Base-by-base conservation (phyloP, 92 coral and sea anemone genomes). In the Epizoanthus stellaris region DNA sequence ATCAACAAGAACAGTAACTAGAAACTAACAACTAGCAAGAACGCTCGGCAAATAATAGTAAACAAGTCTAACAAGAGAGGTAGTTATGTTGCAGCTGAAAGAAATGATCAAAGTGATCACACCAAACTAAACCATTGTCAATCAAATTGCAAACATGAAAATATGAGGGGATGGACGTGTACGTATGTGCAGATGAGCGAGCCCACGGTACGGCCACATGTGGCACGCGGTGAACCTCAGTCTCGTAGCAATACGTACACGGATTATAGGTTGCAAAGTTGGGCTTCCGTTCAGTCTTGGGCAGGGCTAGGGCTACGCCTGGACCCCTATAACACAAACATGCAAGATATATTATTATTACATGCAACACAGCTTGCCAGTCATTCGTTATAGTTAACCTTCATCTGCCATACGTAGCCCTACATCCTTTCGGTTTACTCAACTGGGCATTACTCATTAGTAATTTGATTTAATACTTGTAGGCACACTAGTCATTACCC, bases 161-260 rank as follows among this genome's bases (percentile, higher is more conserved):
- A 47, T 8, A 49, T 49, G 56, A 1, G 56, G 8, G 56, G 14
- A 8, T 49, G 9, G 14, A 9, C 56, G 59, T 79, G 72, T 79
- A 79, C 59, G 83, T 79, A 79, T 79, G 72, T 79, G 83, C 59
- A 63, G 71, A 42, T 63, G 83, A 79, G 72, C 61, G 72, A 75
- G 80, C 63, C 80, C 80, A 75, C 80, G 64, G 80, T 25, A 64
- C 80, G 66, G 80, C 67, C 80, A 54, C 23, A 52, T 73, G 2
- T 63, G 72, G 42, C 83, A 79, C 83, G 72, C 56, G 72, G 83
- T 63, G 72, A 63, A 63, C 70, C 39, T 62, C 83, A 70, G 64
- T 79, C 72, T 79, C 83, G 64, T 70, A 38, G 83, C 83, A 79
- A 79, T 79, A 79, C 83, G 71, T 79, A 79, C 83, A 79, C 83